Conservation (phyloP, 2,113 vertebrate genomes). For the Tretioscincus oriximinensis region DNA sequence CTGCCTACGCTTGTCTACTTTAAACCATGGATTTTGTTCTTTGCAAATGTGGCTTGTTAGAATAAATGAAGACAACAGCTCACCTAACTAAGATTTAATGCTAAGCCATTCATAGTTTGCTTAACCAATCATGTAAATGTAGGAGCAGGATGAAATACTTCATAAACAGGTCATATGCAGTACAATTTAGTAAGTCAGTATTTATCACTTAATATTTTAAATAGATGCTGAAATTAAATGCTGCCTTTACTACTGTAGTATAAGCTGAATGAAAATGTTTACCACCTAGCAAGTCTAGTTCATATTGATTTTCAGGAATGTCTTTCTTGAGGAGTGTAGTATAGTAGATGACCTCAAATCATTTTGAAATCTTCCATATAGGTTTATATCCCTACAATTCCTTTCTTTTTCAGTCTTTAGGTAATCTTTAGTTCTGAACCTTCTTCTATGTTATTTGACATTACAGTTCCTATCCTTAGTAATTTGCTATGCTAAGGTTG, state of each 20-base stretch:
- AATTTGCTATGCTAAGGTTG: neutral
- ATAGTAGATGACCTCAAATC: neutral
- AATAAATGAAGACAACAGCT: too few relatives aligned
- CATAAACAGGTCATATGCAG: neutral
- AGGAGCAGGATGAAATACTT: neutral
- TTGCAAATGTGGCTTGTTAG: too few relatives aligned
- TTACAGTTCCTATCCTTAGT: neutral
- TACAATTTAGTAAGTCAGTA: neutral
- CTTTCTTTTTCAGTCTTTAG: neutral
- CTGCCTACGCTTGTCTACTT: too few relatives aligned
- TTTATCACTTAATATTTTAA: neutral
- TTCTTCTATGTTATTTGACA: neutral
- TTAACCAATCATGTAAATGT: neutral
- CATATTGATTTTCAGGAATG: neutral
- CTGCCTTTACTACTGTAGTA: neutral
- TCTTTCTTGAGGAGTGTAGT: neutral
- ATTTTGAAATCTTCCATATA: neutral
- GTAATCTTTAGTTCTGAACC: neutral
- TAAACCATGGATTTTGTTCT: too few relatives aligned
- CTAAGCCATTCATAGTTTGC: neutral
- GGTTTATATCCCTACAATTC: neutral
- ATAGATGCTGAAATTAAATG: neutral
- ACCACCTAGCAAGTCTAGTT: neutral
- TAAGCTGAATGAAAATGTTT: neutral
- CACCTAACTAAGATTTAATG: too few relatives aligned